phyloP scores from a whole-genome alignment of 2,888 invertebrate genomes.

The Sepiola atlantica region DNA sequence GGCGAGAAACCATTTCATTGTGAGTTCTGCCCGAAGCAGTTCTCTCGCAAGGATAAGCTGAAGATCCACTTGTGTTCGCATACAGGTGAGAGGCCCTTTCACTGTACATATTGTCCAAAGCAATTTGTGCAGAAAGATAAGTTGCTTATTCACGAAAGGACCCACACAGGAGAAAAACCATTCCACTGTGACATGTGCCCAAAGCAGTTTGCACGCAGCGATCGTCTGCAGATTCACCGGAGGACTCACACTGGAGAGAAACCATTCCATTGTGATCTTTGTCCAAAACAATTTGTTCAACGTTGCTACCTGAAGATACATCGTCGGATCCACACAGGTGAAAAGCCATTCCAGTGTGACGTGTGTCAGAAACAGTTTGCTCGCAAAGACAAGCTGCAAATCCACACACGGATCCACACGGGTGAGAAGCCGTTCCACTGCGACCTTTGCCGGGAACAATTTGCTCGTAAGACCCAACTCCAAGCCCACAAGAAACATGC shows the following conservation, averaged over 20 bases:
- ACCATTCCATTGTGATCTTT: neutral
- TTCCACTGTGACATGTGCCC: neutral
- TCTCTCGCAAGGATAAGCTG: neutral
- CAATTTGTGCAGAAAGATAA: neutral
- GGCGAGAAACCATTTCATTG: neutral
- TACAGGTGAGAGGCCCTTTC: neutral
- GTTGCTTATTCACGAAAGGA: neutral
- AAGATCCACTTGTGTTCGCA: neutral
- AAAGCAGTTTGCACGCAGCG: neutral
- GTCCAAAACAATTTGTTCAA: neutral
- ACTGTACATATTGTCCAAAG: neutral
- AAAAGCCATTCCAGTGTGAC: neutral
- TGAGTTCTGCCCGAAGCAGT: neutral
- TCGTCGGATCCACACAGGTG: neutral
- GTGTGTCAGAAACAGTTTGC: slow-evolving; percentile 5
- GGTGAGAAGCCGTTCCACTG: neutral
- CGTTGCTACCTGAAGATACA: neutral
- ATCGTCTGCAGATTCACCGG: neutral
- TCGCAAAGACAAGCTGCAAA: neutral
- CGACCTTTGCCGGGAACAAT: slow-evolving; percentile 3
- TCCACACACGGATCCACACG: neutral
- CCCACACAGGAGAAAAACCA: neutral
- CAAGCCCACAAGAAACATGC: neutral
- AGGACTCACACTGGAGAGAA: neutral
- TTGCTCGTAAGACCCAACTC: neutral